A percentile compares a stretch with the other conserved stretches of the same genome.
Evolutionary conservation across 92 coral and sea anemone genomes (phyloP).

Genomic region (Actinostola sp.): DNA sequence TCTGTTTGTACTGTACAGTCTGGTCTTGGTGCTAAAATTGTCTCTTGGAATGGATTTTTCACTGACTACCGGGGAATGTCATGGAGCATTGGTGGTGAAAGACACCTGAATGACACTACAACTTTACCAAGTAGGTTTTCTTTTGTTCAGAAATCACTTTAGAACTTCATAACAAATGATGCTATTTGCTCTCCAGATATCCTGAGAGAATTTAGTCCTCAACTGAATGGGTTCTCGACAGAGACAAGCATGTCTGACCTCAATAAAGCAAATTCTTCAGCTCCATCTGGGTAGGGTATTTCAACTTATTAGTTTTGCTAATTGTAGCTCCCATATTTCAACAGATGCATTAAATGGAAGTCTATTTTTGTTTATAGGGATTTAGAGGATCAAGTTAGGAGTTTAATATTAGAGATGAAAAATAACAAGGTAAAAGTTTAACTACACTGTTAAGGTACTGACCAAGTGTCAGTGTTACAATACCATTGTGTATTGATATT

Average conservation of each 20-base stretch:
- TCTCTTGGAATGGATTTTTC: conserved; percentile 73
- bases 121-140: conserved; percentile 85
- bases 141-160: not conserved
- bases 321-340: too few species aligned
- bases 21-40: conserved; percentile 83
- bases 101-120: conserved; percentile 44
- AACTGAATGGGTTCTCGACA: conserved; percentile 73
- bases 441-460: too few species aligned
- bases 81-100: conserved; percentile 88
- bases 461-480: not conserved
- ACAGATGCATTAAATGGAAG: too few species aligned
- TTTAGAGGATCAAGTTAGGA: conserved; percentile 67
- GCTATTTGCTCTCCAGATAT: too few species aligned
- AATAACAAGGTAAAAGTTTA: conserved; percentile 56
- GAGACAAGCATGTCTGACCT: conserved; percentile 31
- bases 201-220: conserved; percentile 72
- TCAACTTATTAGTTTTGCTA: too few species aligned
- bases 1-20: conserved; percentile 38
- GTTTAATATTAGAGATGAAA: conserved; percentile 61
- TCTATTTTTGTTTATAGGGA: too few species aligned
- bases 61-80: conserved; percentile 74
- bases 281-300: conserved; percentile 64
- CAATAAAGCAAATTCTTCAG: conserved; percentile 66
- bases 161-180: too few species aligned
- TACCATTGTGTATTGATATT: too few species aligned